Conservation (phyloP, 2,113 vertebrate genomes). For the Poecile atricapillus region DNA sequence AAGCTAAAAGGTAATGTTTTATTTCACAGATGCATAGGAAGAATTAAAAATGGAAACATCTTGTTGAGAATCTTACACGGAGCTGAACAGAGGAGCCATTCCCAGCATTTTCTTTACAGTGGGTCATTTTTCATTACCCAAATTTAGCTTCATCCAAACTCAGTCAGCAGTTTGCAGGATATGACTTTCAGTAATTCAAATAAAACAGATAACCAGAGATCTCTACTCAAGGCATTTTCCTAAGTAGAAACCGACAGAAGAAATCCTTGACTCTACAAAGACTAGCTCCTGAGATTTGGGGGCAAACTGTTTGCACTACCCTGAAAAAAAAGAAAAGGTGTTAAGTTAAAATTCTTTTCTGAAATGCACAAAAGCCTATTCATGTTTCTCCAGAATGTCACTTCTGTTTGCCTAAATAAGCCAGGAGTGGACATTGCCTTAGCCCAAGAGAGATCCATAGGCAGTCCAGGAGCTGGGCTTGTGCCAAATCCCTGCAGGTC, state of each 20-base stretch:
- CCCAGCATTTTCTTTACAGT: background rate
- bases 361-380: background rate
- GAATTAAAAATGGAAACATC: background rate
- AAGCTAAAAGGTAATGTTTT: background rate
- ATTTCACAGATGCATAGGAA: background rate
- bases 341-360: background rate
- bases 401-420: background rate
- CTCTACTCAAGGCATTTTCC: background rate
- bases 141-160: background rate
- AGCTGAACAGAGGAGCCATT: background rate
- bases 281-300: background rate
- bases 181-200: background rate
- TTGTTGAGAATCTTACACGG: background rate
- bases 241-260: background rate
- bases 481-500: background rate
- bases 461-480: background rate
- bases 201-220: background rate
- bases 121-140: background rate
- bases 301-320: background rate
- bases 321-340: background rate
- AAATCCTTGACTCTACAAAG: background rate
- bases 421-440: background rate
- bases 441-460: background rate
- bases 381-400: background rate
- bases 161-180: slow-evolving; percentile 1